Conservation (phyloP, 2,888 invertebrate genomes). For the Prenolepis imparis region DNA sequence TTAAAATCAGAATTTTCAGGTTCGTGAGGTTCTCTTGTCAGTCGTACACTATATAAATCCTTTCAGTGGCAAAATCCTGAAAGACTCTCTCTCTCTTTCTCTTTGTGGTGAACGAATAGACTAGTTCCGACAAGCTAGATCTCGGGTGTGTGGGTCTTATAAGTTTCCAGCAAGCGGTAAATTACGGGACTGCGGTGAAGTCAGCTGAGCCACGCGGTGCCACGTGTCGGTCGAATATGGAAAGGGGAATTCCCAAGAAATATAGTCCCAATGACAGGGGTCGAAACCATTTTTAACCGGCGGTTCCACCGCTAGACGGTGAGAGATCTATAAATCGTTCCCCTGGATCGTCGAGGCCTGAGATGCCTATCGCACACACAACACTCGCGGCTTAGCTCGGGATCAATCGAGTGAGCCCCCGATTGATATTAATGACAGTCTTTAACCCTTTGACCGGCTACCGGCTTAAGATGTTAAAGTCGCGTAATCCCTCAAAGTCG, state of each 20-base stretch:
- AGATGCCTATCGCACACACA: slow-evolving; percentile 55
- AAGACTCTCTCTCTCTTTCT: not conserved
- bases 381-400: slow-evolving; percentile 58
- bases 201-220: slow-evolving; percentile 73
- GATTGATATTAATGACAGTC: slow-evolving; percentile 78
- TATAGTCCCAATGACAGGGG: slow-evolving; percentile 80
- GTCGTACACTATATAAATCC: not conserved
- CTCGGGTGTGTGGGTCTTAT: slow-evolving; percentile 21
- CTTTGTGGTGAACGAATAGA: slow-evolving; percentile 12
- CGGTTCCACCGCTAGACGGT: slow-evolving; percentile 54
- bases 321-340: slow-evolving; percentile 76
- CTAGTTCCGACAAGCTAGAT: slow-evolving; percentile 41
- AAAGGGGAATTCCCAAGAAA: slow-evolving; percentile 76
- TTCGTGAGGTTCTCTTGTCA: no score
- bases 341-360: slow-evolving; percentile 67
- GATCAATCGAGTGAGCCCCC: slow-evolving; percentile 71
- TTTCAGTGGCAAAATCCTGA: not conserved
- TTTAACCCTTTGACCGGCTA: slow-evolving; percentile 71
- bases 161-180: slow-evolving; percentile 61
- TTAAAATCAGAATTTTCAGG: no score
- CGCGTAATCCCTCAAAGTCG: slow-evolving; percentile 57
- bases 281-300: slow-evolving; percentile 77
- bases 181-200: slow-evolving; percentile 67
- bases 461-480: slow-evolving; percentile 44
- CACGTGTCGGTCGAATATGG: slow-evolving; percentile 74